Evolutionary conservation across 2,888 invertebrate species (phyloP), one percentile per base, ranked within the genome.

Genomic region (Hipparchia sbordonii): DNA sequence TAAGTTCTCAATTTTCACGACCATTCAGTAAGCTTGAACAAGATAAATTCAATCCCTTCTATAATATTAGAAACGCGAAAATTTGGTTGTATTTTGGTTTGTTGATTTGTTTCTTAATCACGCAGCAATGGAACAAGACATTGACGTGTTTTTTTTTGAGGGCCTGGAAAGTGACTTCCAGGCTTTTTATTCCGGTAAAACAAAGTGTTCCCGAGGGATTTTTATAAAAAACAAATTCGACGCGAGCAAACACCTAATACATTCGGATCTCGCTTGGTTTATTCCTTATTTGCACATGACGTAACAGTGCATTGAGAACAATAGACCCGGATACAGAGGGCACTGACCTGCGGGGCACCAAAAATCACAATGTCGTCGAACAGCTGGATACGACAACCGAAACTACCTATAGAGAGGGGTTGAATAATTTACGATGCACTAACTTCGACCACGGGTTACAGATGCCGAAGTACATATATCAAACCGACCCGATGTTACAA

Each of bases 401-500:
- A 84, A 88, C 83, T 85, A 81, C 78, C 77, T 77, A 85, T 85
- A 84, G 83, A 83, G 85, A 87, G 79, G 87, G 88, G 88, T 86
- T 91, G 91, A 92, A 91, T 92, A 91, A 92, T 91, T 92, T 92
- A 92, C 90, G 91, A 90, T 89, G 88, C 87, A 87, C 84, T 86
- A 91, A 91, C 87, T 92, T 90, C 80, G 83, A 84, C 86, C 87
- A 79, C 88, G 86, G 80, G 85, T 84, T 86, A 85, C 87, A 83
- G 85, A 85, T 82, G 84, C 85, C 81, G 79, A 76, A 78, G 84
- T 89, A 87, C 89, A 90, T 91, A 91, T 90, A 90, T 90, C 91
- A 92, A 89, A 86, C 83, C 83, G 83, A 81, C 82, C 85, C 87
- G 85, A 90, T 90, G 84, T 83, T 84, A 83, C 84, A 85, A 85